These are phyloP conservation scores for Pteruthius melanotis DNA, from an alignment of 2,113 vertebrate genomes.

Conservation along the genomic window DNA sequence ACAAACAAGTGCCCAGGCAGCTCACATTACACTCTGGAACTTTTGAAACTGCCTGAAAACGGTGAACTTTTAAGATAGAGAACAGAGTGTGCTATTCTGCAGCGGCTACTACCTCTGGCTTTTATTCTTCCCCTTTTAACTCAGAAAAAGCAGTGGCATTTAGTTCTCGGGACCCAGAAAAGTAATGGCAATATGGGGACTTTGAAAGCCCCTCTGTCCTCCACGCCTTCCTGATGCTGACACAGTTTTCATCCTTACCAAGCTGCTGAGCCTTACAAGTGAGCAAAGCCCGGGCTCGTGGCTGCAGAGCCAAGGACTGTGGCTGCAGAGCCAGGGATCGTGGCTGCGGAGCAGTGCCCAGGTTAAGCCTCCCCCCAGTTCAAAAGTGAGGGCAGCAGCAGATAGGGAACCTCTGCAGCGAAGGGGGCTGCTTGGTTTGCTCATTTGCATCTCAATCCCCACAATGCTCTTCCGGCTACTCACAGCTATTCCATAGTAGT, in stretches of 20 bases:
- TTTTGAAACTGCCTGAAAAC: conserved; percentile 31
- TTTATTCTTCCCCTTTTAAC: background rate
- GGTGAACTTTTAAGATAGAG: background rate
- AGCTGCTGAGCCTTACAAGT: background rate
- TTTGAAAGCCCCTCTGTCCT: background rate
- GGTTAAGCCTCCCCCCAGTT: conserved; percentile 11
- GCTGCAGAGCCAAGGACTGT: background rate
- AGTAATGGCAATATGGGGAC: background rate
- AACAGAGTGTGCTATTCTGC: background rate
- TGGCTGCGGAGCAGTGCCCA: background rate
- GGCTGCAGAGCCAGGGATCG: background rate
- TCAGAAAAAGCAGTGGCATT: background rate
- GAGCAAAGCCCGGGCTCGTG: background rate
- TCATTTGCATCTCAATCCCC: conserved; percentile 71
- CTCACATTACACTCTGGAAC: conserved; percentile 9
- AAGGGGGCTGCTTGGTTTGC: conserved; percentile 37
- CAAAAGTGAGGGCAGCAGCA: conserved; percentile 43
- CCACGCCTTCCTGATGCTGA: background rate
- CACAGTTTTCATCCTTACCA: background rate
- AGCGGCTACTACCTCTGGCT: background rate
- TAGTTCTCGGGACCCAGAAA: background rate
- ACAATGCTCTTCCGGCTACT: conserved; percentile 70
- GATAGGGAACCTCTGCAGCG: conserved; percentile 45
- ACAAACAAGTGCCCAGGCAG: conserved; percentile 45
- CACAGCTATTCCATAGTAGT: conserved; percentile 67